Evolutionary conservation across 2,888 invertebrate species (phyloP), one percentile per base, ranked within the genome.

Genomic region (Limnephilus marmoratus): DNA sequence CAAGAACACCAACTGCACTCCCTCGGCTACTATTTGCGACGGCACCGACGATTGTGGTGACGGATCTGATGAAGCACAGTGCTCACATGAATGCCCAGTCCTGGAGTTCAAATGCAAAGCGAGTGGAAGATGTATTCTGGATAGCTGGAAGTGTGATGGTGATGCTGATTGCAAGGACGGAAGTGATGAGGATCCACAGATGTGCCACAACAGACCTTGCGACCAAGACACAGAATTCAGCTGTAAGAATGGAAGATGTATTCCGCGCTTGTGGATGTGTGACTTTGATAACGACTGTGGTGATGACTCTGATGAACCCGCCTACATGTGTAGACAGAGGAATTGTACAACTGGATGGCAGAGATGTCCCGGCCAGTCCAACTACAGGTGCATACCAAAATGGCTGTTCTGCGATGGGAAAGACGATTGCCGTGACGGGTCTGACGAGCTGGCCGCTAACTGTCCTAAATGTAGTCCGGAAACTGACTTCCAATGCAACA

Each of bases 201-300:
- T 98, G 95, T 99, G 99, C 95, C 98, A 98, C 24, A 99, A 99
- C 95, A 98, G 99, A 0, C 99, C 99, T 0, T 99, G 99, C 95
- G 98, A 98, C 93, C 98, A 99, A 94, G 96, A 98, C 0, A 97
- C 98, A 18, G 99, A 99, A 95, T 99, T 99, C 95, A 97, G 98
- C 93, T 99, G 99, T 95, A 98, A 98, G 93, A 99, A 99, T 95
- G 98, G 98, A 0, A 97, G 99, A 85, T 99, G 99, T 94, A 99
- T 98, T 94, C 99, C 99, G 7, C 97, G 97, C 94, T 98, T 98
- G 93, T 99, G 99, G 98, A 98, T 98, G 95, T 99, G 99, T 94
- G 99, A 99, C 95, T 98, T 98, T 0, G 99, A 99, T 95, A 99
- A 99, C 95, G 99, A 99, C 95, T 99, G 99, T 94, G 97, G 99